Evolutionary conservation across 2,888 invertebrate species (phyloP).

Genomic region (Eledone cirrhosa): DNA sequence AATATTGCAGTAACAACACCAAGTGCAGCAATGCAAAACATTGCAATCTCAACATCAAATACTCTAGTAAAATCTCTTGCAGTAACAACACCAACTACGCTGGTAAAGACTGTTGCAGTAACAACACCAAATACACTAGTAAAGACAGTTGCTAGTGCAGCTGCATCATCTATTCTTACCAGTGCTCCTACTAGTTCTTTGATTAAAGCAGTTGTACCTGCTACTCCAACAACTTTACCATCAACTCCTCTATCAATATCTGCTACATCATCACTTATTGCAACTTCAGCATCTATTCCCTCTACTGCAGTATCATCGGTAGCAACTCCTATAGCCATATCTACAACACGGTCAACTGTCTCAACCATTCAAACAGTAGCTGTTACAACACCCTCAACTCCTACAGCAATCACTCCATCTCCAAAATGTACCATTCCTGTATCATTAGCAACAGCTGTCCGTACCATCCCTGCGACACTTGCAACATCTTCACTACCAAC

Average conservation of each 20-base stretch:
- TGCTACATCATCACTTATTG: too few relatives aligned
- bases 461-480: slow-evolving; percentile 6
- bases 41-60: too few relatives aligned
- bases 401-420: neutral
- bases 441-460: neutral
- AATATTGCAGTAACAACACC: too few relatives aligned
- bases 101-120: too few relatives aligned
- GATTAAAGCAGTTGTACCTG: neutral
- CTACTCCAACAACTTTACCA: neutral
- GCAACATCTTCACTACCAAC: slow-evolving; percentile 8
- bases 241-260: neutral
- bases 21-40: too few relatives aligned
- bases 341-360: neutral
- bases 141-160: too few relatives aligned
- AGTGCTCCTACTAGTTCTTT: neutral
- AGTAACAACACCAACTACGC: too few relatives aligned
- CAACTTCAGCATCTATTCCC: neutral
- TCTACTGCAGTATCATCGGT: slow-evolving; percentile 8
- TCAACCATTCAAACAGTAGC: neutral
- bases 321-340: slow-evolving; percentile 4
- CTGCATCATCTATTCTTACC: too few relatives aligned
- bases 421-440: neutral
- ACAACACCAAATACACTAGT: too few relatives aligned
- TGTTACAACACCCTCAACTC: neutral
- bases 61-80: too few relatives aligned